Base-by-base conservation (phyloP, 2,888 invertebrate genomes). In the Leucoma salicis region DNA sequence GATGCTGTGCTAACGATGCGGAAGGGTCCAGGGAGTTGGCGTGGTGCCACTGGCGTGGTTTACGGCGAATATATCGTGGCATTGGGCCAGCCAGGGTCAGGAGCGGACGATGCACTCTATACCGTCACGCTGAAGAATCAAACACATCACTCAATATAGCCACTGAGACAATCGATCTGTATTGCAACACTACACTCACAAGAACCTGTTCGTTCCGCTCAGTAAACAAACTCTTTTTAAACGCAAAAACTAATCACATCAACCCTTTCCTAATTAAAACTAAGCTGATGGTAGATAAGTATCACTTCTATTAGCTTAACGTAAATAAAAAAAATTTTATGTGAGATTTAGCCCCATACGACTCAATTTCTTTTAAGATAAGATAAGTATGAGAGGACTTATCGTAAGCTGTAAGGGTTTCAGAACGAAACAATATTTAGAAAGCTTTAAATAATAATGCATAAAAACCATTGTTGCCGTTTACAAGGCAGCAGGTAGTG, bases 1-100 rank as follows among this genome's bases (percentile, higher is more conserved):
- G 72, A 77, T 73, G 74, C 72, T 77, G 73, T 72, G 74, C 70
- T 62, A 73, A 74, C 79, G 75, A 87, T 79, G 85, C 87, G 87
- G 87, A 86, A 88, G 85, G 79, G 77, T 75, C 70, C 46, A 63
- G 57, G n/a, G 56, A 52, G 64, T 78, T 86, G 87, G 87, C 86
- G 55, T 52, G 31, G 35, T 84, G 87, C 86, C 63, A 63, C 63
- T 49, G 43, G 68, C 53, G 49, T 29, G 50, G 47, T 55, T 65
- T 56, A 63, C 59, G 58, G 66, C 68, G 65, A 71, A 78, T 76
- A 70, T 68, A 77, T 70, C 70, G 83, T 87, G 88, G 87, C 87
- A 88, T 85, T 86, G 87, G 81, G 82, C 87, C 86, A 86, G 85
- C 82, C 87, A 88, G 81, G 88, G 88, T 89, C 88, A 87, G 80